Conservation (phyloP, 2,888 invertebrate genomes). For the Acronicta psi region DNA sequence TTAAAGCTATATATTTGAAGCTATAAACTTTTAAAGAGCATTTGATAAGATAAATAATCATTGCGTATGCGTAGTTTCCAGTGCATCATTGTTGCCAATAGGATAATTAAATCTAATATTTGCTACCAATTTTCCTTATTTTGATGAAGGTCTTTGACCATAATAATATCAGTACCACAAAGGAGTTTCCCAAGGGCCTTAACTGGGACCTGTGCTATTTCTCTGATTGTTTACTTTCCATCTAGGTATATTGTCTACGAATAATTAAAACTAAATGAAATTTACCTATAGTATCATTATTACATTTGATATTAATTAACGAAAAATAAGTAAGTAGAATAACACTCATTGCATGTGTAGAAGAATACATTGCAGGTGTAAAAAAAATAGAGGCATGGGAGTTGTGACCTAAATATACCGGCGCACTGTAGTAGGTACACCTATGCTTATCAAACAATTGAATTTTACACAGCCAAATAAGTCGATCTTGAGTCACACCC, state of each 20-base stretch:
- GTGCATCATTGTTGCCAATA: not conserved
- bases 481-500: conserved; percentile 25
- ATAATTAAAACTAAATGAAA: too few relatives aligned
- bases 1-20: conserved; percentile 10
- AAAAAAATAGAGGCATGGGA: too few relatives aligned
- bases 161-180: too few relatives aligned
- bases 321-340: too few relatives aligned
- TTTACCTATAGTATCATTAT: too few relatives aligned
- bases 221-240: not conserved
- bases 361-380: too few relatives aligned
- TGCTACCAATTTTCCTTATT: not conserved
- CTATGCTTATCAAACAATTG: not conserved
- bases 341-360: too few relatives aligned
- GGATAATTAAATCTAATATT: not conserved
- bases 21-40: conserved; percentile 20
- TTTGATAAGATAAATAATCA: conserved; percentile 16
- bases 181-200: conserved; percentile 14
- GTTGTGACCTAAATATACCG: too few relatives aligned
- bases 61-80: not conserved
- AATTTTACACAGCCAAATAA: conserved; percentile 25
- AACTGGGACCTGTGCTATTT: conserved; percentile 4
- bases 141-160: not conserved
- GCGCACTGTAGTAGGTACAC: too few relatives aligned
- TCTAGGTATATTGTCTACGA: too few relatives aligned
- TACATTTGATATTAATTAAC: too few relatives aligned